Conservation (phyloP, 2,888 invertebrate species). For the Crepidodera aurea region DNA sequence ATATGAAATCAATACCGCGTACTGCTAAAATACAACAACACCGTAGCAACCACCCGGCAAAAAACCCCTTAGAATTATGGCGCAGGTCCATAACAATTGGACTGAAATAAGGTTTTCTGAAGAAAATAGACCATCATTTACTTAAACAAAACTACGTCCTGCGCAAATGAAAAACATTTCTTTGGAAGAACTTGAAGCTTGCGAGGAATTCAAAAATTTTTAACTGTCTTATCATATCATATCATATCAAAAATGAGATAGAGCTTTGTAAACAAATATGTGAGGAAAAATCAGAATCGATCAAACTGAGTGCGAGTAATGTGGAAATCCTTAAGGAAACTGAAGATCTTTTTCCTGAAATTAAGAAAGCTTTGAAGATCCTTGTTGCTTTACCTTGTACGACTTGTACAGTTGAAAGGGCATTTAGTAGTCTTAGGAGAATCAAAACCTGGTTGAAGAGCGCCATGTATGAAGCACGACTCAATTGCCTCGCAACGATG, state of each 20-base stretch:
- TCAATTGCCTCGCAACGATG: no score
- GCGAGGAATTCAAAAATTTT: not conserved
- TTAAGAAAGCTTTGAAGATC: no score
- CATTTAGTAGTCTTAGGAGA: no score
- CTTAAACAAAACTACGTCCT: not conserved
- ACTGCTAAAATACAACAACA: constrained; percentile 12
- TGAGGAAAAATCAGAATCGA: no score
- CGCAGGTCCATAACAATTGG: constrained; percentile 1
- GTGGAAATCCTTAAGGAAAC: no score
- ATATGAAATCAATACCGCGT: constrained; percentile 17
- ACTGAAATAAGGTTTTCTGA: not conserved
- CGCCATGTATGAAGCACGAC: no score
- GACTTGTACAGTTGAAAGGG: no score
- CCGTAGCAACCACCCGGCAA: constrained; percentile 21
- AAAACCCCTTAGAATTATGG: constrained; percentile 16
- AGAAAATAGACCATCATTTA: not conserved
- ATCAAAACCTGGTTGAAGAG: no score
- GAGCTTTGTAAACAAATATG: not conserved
- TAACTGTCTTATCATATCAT: not conserved
- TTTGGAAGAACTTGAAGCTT: constrained; percentile 1
- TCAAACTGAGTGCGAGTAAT: no score
- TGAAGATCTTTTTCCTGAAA: no score
- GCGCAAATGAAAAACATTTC: constrained; percentile 5
- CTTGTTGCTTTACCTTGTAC: no score
- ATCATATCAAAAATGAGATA: not conserved